Conservation (phyloP, 2,888 invertebrate species). For the Periphyllus acericola region DNA sequence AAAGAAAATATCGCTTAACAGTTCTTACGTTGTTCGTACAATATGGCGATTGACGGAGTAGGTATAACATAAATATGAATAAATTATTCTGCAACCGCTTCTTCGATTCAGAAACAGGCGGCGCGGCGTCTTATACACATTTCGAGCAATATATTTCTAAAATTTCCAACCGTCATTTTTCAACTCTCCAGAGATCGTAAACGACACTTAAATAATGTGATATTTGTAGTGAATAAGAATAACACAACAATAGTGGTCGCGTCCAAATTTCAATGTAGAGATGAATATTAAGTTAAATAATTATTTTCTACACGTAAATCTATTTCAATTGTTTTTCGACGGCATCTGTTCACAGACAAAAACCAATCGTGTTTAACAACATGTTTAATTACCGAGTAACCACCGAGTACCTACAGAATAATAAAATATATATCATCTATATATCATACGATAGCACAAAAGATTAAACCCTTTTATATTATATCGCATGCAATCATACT, state of each 20-base stretch:
- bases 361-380: background rate
- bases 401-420: background rate
- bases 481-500: background rate
- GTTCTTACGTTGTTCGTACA: background rate
- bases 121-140: background rate
- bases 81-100: too few relatives aligned
- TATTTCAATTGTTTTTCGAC: background rate
- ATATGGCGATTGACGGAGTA: too few relatives aligned
- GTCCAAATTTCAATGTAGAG: background rate
- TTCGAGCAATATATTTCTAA: background rate
- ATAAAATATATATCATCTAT: background rate
- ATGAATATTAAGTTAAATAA: background rate
- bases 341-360: background rate
- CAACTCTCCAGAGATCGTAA: background rate
- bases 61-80: too few relatives aligned
- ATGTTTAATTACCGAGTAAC: background rate
- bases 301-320: background rate
- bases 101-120: background rate
- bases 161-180: background rate
- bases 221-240: background rate
- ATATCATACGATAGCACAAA: background rate
- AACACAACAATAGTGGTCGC: background rate
- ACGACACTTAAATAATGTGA: background rate
- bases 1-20: background rate
- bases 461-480: constrained; percentile 19